Conservation (phyloP, 2,797 vertebrate genomes). For the Yasuhikotakia modesta region DNA sequence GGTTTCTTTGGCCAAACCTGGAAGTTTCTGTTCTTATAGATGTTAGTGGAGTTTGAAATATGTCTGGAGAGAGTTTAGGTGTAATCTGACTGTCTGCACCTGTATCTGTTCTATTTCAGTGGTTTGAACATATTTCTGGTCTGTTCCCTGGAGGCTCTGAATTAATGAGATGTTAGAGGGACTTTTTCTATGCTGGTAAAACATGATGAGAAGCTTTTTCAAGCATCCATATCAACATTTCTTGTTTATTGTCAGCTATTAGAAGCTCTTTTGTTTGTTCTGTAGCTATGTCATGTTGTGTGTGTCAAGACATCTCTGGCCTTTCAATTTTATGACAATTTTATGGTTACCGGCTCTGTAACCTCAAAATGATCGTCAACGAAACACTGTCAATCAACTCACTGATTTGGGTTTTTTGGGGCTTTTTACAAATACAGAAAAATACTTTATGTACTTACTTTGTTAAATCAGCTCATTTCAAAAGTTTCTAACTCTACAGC, state of each 20-base stretch:
- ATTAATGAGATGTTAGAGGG: conserved; percentile 12
- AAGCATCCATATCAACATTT: conserved; percentile 6
- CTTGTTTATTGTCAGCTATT: not conserved
- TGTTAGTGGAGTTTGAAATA: not conserved
- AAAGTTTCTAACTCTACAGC: not conserved
- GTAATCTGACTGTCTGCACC: not conserved
- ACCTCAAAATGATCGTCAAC: conserved; percentile 6
- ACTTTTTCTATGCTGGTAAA: conserved; percentile 18
- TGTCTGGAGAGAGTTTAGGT: not conserved
- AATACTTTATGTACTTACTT: not conserved
- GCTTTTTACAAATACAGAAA: not conserved
- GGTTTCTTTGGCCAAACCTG: not conserved
- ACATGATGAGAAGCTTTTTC: not conserved
- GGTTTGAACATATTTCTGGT: conserved; percentile 2
- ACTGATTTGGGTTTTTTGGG: not conserved
- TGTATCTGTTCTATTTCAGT: not conserved
- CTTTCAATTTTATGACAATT: conserved; percentile 22
- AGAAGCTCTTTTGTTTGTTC: conserved; percentile 13
- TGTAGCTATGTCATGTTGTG: conserved; percentile 16
- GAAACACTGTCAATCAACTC: conserved; percentile 19
- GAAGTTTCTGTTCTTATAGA: not conserved
- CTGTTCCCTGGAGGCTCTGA: not conserved
- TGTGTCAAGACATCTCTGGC: conserved; percentile 18
- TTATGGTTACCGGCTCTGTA: too few species aligned
- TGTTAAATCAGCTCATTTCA: conserved; percentile 1